These are phyloP conservation scores for Grus americana DNA, from an alignment of 2,113 vertebrate genomes.

Conservation along the genomic window DNA sequence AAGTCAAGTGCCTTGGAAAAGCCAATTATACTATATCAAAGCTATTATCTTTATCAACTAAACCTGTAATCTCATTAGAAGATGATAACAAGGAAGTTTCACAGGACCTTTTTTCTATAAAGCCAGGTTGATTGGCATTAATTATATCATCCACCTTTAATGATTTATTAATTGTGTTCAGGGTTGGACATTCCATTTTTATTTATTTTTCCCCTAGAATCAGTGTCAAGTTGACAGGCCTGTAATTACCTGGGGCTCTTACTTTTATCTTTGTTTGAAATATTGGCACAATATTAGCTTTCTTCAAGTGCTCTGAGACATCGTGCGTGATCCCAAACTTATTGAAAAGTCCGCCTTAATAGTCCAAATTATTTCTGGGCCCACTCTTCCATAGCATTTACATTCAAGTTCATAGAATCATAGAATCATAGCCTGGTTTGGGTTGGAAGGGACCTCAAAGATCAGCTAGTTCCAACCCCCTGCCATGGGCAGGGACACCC, in stretches of 20 bases:
- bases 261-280: constrained; percentile 55
- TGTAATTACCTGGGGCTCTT: constrained; percentile 40
- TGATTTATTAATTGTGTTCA: constrained; percentile 62
- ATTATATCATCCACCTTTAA: constrained; percentile 56
- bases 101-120: constrained; percentile 4
- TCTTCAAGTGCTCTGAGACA: background rate
- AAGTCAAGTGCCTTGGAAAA: constrained; percentile 18
- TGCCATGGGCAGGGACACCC: too few relatives aligned
- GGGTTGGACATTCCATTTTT: constrained; percentile 48
- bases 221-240: constrained; percentile 38
- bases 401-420: background rate
- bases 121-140: constrained; percentile 56
- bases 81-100: background rate
- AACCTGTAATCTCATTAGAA: constrained; percentile 41
- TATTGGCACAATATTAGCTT: constrained; percentile 36
- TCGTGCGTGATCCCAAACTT: background rate
- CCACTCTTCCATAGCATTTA: background rate
- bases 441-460: too few relatives aligned
- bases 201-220: constrained; percentile 57
- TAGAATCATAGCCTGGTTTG: too few relatives aligned
- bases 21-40: constrained; percentile 45
- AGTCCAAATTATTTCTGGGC: background rate
- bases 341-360: background rate
- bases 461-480: too few relatives aligned
- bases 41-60: constrained; percentile 56